Conservation (phyloP, 2,888 invertebrate genomes). For the Apodemia hepburni region DNA sequence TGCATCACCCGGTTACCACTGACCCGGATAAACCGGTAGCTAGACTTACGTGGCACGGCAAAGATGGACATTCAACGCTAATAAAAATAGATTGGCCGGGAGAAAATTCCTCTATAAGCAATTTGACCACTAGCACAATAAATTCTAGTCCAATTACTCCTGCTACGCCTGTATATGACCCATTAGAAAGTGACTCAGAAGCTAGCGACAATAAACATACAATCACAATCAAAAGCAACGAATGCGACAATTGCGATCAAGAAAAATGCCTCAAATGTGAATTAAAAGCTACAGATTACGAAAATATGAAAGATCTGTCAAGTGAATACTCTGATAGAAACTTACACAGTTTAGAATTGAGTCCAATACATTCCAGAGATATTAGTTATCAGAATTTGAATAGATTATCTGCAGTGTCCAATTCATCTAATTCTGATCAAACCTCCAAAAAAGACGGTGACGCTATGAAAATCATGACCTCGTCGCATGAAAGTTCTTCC, state of each 20-base stretch:
- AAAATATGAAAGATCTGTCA: slow-evolving; percentile 40
- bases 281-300: slow-evolving; percentile 59
- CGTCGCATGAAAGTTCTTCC: slow-evolving; percentile 70
- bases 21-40: slow-evolving; percentile 38
- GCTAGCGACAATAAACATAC: slow-evolving; percentile 64
- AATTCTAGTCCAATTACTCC: slow-evolving; percentile 54
- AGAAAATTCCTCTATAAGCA: slow-evolving; percentile 52
- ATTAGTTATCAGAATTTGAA: slow-evolving; percentile 75
- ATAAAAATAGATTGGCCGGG: slow-evolving; percentile 72
- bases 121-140: slow-evolving; percentile 58
- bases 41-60: slow-evolving; percentile 67
- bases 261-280: slow-evolving; percentile 70
- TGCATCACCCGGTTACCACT: slow-evolving; percentile 49
- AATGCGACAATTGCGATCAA: slow-evolving; percentile 53
- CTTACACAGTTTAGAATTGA: slow-evolving; percentile 51
- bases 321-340: slow-evolving; percentile 36
- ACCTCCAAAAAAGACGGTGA: slow-evolving; percentile 46
- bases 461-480: slow-evolving; percentile 62
- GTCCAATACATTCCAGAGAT: slow-evolving; percentile 61
- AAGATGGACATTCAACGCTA: slow-evolving; percentile 68
- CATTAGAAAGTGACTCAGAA: slow-evolving; percentile 68
- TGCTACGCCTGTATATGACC: slow-evolving; percentile 60
- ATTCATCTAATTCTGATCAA: slow-evolving; percentile 60
- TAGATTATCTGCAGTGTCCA: slow-evolving; percentile 65
- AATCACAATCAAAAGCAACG: slow-evolving; percentile 52